Conservation (phyloP, 1,140 invertebrate genomes). For the Episyrphus balteatus region DNA sequence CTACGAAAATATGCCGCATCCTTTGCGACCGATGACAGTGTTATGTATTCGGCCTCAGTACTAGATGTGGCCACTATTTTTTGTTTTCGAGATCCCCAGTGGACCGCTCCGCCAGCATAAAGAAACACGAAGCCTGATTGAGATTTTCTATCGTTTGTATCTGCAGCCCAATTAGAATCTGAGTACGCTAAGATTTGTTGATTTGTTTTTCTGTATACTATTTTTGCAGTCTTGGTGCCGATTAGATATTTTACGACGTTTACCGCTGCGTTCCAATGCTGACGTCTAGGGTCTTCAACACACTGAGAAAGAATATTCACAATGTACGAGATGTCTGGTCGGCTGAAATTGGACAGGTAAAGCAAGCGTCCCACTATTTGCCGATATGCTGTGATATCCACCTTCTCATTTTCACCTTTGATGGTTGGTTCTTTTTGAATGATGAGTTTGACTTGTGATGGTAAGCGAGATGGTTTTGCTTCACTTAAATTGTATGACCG, state of each 20-base stretch:
- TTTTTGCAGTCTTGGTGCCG: constrained; percentile 15
- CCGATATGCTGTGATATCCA: constrained; percentile 13
- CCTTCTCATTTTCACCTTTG: background rate
- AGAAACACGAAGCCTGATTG: constrained; percentile 24
- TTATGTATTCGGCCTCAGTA: constrained; percentile 37
- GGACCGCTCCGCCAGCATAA: constrained; percentile 21
- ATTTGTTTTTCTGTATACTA: constrained; percentile 1
- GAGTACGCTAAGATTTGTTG: constrained; percentile 18
- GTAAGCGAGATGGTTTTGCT: constrained; percentile 11
- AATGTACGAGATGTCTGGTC: constrained; percentile 36
- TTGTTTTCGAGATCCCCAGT: constrained; percentile 28
- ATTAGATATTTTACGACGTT: constrained; percentile 32
- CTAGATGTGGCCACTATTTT: constrained; percentile 26
- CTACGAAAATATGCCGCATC: constrained; percentile 27
- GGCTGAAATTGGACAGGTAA: constrained; percentile 21
- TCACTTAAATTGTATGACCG: constrained; percentile 11
- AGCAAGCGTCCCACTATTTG: constrained; percentile 32
- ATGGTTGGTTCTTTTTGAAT: constrained; percentile 5
- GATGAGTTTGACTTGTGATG: constrained; percentile 12
- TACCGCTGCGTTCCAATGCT: constrained; percentile 29
- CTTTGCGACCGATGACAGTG: constrained; percentile 25
- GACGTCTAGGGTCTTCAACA: constrained; percentile 10
- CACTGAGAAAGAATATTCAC: constrained; percentile 23
- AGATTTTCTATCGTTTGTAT: constrained; percentile 18
- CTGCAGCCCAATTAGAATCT: background rate